phyloP scores from a whole-genome alignment of 2,888 invertebrate genomes.

The Marasmarcha lunaedactyla region DNA sequence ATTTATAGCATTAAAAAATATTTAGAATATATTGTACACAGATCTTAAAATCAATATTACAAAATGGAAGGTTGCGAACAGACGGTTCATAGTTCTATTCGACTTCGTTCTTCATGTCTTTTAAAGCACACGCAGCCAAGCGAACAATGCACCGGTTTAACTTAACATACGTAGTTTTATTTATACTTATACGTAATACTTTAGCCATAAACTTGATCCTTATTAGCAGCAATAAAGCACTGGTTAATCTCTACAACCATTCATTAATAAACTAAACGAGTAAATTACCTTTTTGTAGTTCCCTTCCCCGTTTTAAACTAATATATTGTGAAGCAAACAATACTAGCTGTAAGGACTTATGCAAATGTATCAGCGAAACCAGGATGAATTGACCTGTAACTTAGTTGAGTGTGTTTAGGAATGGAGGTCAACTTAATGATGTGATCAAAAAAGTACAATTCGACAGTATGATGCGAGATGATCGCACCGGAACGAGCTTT shows the following conservation, averaged over 20 bases:
- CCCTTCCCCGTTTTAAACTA: background rate
- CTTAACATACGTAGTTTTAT: too few species aligned
- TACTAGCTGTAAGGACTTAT: constrained; percentile 32
- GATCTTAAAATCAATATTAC: too few species aligned
- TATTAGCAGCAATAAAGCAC: constrained; percentile 7
- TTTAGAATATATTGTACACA: too few species aligned
- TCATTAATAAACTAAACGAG: background rate
- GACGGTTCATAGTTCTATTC: too few species aligned
- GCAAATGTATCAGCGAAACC: constrained; percentile 26
- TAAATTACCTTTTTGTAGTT: background rate
- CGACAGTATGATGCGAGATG: constrained; percentile 50
- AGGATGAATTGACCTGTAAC: constrained; percentile 24
- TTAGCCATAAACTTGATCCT: too few species aligned
- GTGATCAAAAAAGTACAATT: constrained; percentile 35
- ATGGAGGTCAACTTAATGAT: constrained; percentile 18
- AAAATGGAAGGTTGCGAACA: too few species aligned
- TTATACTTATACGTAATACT: too few species aligned
- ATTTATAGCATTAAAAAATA: too few species aligned
- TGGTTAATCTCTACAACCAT: constrained; percentile 3
- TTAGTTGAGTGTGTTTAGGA: constrained; percentile 14
- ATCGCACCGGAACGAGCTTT: constrained; percentile 54
- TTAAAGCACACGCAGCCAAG: too few species aligned
- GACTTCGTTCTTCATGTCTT: too few species aligned
- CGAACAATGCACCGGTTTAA: too few species aligned
- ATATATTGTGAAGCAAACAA: background rate